Evolutionary conservation across 2,888 invertebrate species (phyloP).

Genomic region (Eristalinus sepulchralis): DNA sequence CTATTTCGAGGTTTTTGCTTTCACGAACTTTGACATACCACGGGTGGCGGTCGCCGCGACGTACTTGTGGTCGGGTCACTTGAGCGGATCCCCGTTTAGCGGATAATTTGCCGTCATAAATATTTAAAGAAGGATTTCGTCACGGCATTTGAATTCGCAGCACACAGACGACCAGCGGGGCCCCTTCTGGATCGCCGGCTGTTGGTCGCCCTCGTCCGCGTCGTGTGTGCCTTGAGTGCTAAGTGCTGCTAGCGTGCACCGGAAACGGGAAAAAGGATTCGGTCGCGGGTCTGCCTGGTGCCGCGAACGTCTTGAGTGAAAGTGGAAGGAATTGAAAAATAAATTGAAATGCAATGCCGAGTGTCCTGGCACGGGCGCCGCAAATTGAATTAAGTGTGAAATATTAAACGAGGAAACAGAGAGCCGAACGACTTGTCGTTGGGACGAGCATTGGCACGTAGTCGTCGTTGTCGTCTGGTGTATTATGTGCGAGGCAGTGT

Average conservation of each 20-base stretch:
- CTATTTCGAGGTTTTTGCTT: neutral
- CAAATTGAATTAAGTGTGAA: conserved; percentile 70
- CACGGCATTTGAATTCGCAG: conserved; percentile 53
- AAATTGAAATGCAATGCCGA: conserved; percentile 64
- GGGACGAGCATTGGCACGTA: neutral
- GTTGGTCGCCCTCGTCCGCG: conserved; percentile 23
- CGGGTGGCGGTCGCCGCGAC: neutral
- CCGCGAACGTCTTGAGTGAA: neutral
- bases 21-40: neutral
- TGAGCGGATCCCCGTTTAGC: conserved; percentile 47
- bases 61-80: neutral
- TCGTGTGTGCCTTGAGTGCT: conserved; percentile 52
- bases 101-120: conserved; percentile 65
- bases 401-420: conserved; percentile 30
- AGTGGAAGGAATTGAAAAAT: conserved; percentile 8
- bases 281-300: neutral
- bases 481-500: conserved; percentile 28
- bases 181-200: conserved; percentile 12
- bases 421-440: conserved; percentile 26
- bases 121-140: conserved; percentile 55
- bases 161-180: neutral
- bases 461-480: conserved; percentile 2
- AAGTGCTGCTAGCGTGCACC: conserved; percentile 65
- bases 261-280: conserved; percentile 48
- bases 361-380: conserved; percentile 51